A percentile compares a stretch with the other conserved stretches of the same genome.
Conservation (phyloP, 2,888 invertebrate genomes). For the Agrotis puta region DNA sequence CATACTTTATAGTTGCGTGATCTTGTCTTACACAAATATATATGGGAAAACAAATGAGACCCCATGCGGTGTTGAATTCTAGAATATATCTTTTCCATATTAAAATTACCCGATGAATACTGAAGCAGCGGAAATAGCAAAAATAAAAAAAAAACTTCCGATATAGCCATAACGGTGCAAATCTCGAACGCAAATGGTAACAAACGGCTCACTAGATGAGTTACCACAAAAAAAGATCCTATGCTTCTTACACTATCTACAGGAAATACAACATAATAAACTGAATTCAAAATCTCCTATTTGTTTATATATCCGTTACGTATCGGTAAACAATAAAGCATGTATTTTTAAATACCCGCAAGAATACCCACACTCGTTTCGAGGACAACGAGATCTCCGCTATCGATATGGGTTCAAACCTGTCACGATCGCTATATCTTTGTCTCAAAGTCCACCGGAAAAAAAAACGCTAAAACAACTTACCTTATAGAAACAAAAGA, state of each 20-base stretch:
- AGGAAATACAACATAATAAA: no score
- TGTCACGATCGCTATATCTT: slow-evolving; percentile 34
- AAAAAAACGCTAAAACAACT: slow-evolving; percentile 44
- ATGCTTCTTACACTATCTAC: no score
- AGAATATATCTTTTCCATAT: slow-evolving; percentile 10
- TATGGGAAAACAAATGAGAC: slow-evolving; percentile 6
- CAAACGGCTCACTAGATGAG: no score
- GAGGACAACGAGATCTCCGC: slow-evolving; percentile 44
- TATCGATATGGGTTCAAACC: slow-evolving; percentile 41
- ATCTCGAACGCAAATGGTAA: no score
- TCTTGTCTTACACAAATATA: slow-evolving; percentile 1
- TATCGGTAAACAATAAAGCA: slow-evolving; percentile 38
- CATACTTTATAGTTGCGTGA: slow-evolving; percentile 29
- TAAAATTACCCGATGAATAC: neutral
- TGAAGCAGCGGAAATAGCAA: neutral
- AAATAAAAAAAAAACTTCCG: no score
- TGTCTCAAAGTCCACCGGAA: slow-evolving; percentile 45
- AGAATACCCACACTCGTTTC: slow-evolving; percentile 39
- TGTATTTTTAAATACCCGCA: slow-evolving; percentile 16
- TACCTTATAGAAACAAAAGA: slow-evolving; percentile 36
- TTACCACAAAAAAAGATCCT: no score
- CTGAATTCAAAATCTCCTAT: no score
- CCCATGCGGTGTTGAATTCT: slow-evolving; percentile 1
- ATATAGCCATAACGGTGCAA: no score
- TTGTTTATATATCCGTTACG: neutral